Evolutionary conservation across 2,113 vertebrate genomes (phyloP), one percentile per base, ranked within the genome.

Genomic region (Marmota flaviventris): DNA sequence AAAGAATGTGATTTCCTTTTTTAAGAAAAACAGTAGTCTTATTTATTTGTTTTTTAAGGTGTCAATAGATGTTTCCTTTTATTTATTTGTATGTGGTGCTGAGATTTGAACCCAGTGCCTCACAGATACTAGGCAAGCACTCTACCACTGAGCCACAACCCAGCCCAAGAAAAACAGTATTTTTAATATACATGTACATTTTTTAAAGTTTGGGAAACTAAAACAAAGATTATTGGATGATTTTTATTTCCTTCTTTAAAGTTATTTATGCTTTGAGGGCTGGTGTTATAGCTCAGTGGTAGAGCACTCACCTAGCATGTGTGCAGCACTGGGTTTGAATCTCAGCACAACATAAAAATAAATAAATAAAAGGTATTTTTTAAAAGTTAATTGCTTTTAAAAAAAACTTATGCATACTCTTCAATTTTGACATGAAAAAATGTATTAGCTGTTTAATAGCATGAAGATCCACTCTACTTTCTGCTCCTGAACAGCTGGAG

Each of bases 381-480:
- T 14, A 51, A 51, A 51, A 14, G 51, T 51, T 51, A 51, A 51
- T 51, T 12, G 51, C 13, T 51, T 51, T 51, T 20, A 45, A 45
- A 58, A 58, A 58, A 75, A 48, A 73, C 22, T 69, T 84, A 77
- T 69, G 12, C 42, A 63, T 8, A 56, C 16, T 72, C n/a, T 58
- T 37, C 61, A 37, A 79, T 85, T 95, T 70, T 61, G 78, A 95
- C 34, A 89, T 45, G 69, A 85, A 83, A 84, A 69, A 29, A 25
- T 89, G 17, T 58, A 58, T 51, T 63, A 63, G 5, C 32, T 85
- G 17, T 90, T 85, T 94, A 56, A 70, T 8, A 90, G 48, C 76
- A 37, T 24, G 13, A 51, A 51, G 12, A 51, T 51, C 51, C 63
- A 61, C 24, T 90, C 81, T 5, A 67, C 13, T 39, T 58, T 85